Base-by-base conservation (phyloP, 2,797 vertebrate species). In the Micrastur ruficollis region DNA sequence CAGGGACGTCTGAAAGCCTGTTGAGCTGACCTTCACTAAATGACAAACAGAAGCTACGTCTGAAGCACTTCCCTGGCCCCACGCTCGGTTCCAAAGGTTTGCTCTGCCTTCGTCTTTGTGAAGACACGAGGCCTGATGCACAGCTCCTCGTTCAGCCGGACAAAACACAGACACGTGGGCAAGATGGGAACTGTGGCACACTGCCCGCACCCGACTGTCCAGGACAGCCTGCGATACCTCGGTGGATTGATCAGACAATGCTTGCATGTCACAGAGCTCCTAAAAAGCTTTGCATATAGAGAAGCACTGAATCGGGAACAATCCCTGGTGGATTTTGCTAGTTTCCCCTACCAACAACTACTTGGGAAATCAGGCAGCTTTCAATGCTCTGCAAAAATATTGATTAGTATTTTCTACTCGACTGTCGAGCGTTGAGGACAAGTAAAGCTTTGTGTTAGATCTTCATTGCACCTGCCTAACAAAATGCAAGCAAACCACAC, bases 181-280 rank as follows among this genome's bases (percentile, higher is more conserved):
- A 85, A 62, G 38, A 25, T 11, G 38, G 62, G 53, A 72, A 32
- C 23, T 16, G 46, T 7, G 61, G 76, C 56, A 63, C 17, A 7
- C 20, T 10, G 38, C 31, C 23, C 34, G 16, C 8, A 17, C 11
- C 26, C 20, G 27, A 12, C 5, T 5, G 1, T 6, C 67, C 89
- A 85, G 47, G 36, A 91, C 71, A 66, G 8, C 2, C 5, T 21
- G 46, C 22, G 14, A 4, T 5, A 44, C 31, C 53, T 47, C 1
- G 0, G 0, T 2, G 27, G 49, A 49, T 25, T 13, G 18, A 62
- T 11, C 31, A 68, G 15, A 34, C 9, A 59, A 19, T 4, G 12
- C 47, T 6, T 53, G 55, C 27, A 19, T 3, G 34, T 9, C 66
- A 53, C 36, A 3, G 4, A 79, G 42, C 44, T 74, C 68, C 63